These are phyloP conservation scores for Anolis apletophallus DNA, from an alignment of 2,797 vertebrate genomes.

Conservation along the genomic window DNA sequence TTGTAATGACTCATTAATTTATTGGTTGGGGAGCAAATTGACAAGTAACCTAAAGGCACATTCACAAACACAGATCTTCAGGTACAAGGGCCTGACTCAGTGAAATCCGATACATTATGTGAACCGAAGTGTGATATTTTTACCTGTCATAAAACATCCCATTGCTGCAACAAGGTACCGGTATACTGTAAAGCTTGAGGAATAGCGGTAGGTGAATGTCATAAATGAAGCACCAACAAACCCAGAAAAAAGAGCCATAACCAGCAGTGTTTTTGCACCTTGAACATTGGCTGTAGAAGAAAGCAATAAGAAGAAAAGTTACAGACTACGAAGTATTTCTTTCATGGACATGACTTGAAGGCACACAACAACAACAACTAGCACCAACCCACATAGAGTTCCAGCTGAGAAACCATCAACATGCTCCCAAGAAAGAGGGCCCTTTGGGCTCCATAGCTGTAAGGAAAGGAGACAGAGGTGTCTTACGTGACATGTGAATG, in stretches of 20 bases:
- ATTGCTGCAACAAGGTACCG: constrained; percentile 13
- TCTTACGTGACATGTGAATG: constrained; percentile 16
- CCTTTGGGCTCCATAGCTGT: not conserved
- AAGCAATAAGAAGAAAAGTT: not conserved
- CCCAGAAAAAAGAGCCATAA: constrained; percentile 16
- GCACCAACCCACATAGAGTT: no score
- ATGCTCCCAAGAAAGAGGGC: not conserved
- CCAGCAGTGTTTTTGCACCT: not conserved
- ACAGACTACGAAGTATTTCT: not conserved
- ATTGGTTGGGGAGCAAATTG: no score
- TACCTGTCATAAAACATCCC: constrained; percentile 30
- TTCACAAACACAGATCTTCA: no score
- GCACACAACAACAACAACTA: not conserved
- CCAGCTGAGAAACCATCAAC: not conserved
- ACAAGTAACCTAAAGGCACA: no score
- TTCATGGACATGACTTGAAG: no score
- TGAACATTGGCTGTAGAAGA: constrained; percentile 1
- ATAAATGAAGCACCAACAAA: constrained; percentile 18
- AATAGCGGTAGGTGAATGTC: constrained; percentile 32
- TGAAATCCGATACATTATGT: not conserved
- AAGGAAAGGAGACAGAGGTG: not conserved
- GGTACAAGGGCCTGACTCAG: not conserved
- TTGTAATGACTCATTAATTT: no score
- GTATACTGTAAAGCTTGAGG: not conserved
- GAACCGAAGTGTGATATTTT: not conserved